Evolutionary conservation across 2,888 invertebrate species (phyloP), one percentile per base, ranked within the genome.

Genomic region (Eupithecia tripunctaria): DNA sequence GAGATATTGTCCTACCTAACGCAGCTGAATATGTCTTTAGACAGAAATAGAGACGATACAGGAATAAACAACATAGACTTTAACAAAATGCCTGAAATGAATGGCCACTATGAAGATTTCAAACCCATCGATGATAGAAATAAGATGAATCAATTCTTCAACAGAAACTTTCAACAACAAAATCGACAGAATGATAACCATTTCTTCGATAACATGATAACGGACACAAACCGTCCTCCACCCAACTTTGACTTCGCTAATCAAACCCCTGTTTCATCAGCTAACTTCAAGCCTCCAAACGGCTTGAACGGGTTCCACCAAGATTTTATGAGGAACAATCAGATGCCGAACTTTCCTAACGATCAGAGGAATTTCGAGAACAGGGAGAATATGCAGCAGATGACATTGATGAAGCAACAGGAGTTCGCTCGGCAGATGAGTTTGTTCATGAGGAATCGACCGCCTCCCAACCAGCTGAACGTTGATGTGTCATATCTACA

Each of bases 401-500:
- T 84, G 63, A 87, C 89, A 14, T 51, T 92, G 76, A 82, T 93
- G 81, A 81, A 93, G 18, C 94, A 92, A 78, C 94, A 94, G 68
- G 94, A 94, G 78, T 78, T 94, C 68, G 93, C 93, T 6, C 80
- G 93, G 7, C 94, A 94, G 70, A 93, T 94, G 94, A 90, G 86
- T 56, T 68, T 94, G 74, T 79, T 94, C 18, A 93, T 94, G 88
- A 86, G 93, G 72, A 93, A 87, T 77, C 82, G 92, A 62, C 93
- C 92, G 0, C 93, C 92, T 10, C 91, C 92, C 0, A 93, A 90
- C 74, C 93, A 85, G 67, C 77, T 94, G 73, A 94, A 94, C 63
- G 93, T 94, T 0, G 94, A 94, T 66, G 94, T 94, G 2, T 91
- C 92, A 1, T 94, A 92, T 77, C 76, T 94, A 68, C 94, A 93